Evolutionary conservation across 1,140 invertebrate genomes (phyloP), one percentile per base, ranked within the genome.

Genomic region (Hyposmocoma kahamanoa): DNA sequence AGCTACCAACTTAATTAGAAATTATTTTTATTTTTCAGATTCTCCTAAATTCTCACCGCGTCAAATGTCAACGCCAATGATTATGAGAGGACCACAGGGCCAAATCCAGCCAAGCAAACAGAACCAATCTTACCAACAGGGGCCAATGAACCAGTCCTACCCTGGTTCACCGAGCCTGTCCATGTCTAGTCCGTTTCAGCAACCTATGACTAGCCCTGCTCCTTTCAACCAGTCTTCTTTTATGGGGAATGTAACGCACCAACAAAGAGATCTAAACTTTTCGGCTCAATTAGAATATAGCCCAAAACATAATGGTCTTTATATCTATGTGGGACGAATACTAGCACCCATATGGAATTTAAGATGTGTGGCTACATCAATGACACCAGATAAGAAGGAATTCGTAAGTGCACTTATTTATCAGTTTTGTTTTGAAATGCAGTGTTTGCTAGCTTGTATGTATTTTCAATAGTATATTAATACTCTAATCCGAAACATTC

Each of bases 301-400:
- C 1, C 90, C 94, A 2, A 97, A 97, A 82, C 97, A 98, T 70
- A 96, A 97, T 75, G 96, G 96, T 0, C 87, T 99, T 0, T 99
- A 98, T 84, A 87, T 98, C 2, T 97, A 96, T 68, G 90, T 98
- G 6, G 91, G 94, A 19, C 90, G 97, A 54, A 93, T 98, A 59
- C 75, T 98, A 4, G 87, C 94, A 47, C 92, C 94, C 0, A 89
- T 96, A 47, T 96, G 95, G 95, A 91, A 91, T 62, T 73, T 91
- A 47, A 89, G 90, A 55, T 93, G 93, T 59, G 90, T 94, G 3
- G 89, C 91, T n/a, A 90, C 89, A 58, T 88, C 87, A 24, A 74
- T 77, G 47, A 86, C 83, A 3, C 75, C 87, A 18, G 87, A 89
- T 61, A 89, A 88, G 44, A 92, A 90, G 52, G 75, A 87, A 34